Percentiles rank a stretch among this genome's conserved stretches.
These are phyloP conservation scores for Adrianichthys oophorus DNA, from an alignment of 2,797 vertebrate genomes.

Conservation along the genomic window DNA sequence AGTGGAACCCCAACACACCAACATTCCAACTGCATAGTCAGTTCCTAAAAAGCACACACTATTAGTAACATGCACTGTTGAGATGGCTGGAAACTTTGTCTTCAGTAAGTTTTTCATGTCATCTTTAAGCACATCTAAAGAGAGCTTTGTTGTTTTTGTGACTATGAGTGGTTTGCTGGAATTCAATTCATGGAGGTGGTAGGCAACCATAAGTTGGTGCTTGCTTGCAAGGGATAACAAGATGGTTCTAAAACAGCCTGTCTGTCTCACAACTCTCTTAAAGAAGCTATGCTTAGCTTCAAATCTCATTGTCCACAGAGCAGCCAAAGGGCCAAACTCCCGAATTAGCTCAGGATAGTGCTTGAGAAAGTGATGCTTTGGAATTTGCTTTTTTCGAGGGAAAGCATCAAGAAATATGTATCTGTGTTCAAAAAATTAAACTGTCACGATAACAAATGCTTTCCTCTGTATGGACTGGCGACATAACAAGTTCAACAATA, in stretches of 20 bases:
- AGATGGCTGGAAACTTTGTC: no score
- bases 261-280: neutral
- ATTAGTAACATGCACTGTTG: no score
- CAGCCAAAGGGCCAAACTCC: neutral
- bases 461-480: neutral
- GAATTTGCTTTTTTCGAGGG: neutral
- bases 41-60: no score
- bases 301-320: constrained; percentile 10
- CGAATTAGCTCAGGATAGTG: constrained; percentile 7
- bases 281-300: constrained; percentile 9
- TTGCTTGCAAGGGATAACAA: constrained; percentile 12
- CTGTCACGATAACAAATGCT: no score
- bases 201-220: constrained; percentile 7
- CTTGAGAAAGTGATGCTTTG: constrained; percentile 4
- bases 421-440: no score
- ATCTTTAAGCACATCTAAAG: constrained; percentile 5
- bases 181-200: neutral
- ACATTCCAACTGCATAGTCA: no score
- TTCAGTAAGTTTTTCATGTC: no score
- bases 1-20: no score
- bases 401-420: no score
- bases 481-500: constrained; percentile 8
- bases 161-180: constrained; percentile 11
- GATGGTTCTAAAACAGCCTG: constrained; percentile 10
- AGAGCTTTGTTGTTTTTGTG: constrained; percentile 19